Percentiles rank a stretch among this genome's conserved stretches.
Evolutionary conservation across 1,140 invertebrate genomes (phyloP).

Genomic region (Stenopsyche tienmushanensis): DNA sequence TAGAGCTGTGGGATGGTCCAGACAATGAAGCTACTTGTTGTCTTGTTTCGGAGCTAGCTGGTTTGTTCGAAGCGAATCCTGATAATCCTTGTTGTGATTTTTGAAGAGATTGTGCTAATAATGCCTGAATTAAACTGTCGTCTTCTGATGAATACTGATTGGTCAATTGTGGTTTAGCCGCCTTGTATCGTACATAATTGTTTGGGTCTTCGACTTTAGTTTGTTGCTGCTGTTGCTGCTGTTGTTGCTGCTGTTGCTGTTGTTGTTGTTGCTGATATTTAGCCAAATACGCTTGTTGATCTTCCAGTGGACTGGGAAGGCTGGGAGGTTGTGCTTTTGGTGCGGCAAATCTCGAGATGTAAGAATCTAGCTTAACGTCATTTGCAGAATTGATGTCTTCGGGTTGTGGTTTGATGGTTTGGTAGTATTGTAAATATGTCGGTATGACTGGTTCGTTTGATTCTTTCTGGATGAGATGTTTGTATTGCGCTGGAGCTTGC

Average conservation of each 20-base stretch:
- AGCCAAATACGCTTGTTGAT: slow-evolving; percentile 22
- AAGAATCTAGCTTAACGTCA: slow-evolving; percentile 28
- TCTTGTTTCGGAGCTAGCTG: slow-evolving; percentile 20
- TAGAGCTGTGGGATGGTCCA: slow-evolving; percentile 34
- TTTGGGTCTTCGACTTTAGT: slow-evolving; percentile 25
- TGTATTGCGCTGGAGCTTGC: slow-evolving; percentile 27
- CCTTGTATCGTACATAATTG: slow-evolving; percentile 28
- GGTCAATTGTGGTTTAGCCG: slow-evolving; percentile 31
- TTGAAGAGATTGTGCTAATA: slow-evolving; percentile 27
- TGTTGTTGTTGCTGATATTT: slow-evolving; percentile 20
- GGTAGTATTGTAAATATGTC: slow-evolving; percentile 38
- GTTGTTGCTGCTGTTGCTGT: slow-evolving; percentile 42
- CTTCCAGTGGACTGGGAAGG: slow-evolving; percentile 11
- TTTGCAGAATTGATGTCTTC: slow-evolving; percentile 31
- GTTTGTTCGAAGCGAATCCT: slow-evolving; percentile 29
- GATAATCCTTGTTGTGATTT: slow-evolving; percentile 29
- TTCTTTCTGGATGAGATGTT: slow-evolving; percentile 29
- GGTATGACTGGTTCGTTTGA: slow-evolving; percentile 18
- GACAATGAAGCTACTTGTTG: slow-evolving; percentile 9
- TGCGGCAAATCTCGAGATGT: slow-evolving; percentile 19
- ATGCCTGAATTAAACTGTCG: slow-evolving; percentile 32
- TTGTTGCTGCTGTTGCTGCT: slow-evolving; percentile 27
- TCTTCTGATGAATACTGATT: slow-evolving; percentile 31
- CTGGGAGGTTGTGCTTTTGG: slow-evolving; percentile 30
- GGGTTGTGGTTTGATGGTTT: slow-evolving; percentile 33